Evolutionary conservation across 2,113 vertebrate species (phyloP).

Genomic region (Phalacrocorax aristotelis): DNA sequence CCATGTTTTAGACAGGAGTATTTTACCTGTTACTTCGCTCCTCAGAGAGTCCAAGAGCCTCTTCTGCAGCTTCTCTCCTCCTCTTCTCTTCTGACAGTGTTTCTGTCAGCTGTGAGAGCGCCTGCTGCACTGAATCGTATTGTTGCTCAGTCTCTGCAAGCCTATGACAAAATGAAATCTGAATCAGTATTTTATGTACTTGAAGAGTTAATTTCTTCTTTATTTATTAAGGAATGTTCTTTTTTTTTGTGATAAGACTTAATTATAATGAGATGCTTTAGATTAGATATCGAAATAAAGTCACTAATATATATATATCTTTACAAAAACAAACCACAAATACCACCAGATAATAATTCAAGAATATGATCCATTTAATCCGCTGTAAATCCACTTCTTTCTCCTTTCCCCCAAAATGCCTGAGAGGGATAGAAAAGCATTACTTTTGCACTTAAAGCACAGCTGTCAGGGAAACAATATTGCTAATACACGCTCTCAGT

Average conservation of each 20-base stretch:
- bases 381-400: not conserved
- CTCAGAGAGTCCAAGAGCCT: slow-evolving; percentile 78
- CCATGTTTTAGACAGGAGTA: not conserved
- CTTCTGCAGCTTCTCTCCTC: slow-evolving; percentile 81
- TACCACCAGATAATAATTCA: not conserved
- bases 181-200: not conserved
- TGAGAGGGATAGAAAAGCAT: not conserved
- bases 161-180: slow-evolving; percentile 55
- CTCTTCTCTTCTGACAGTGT: slow-evolving; percentile 78
- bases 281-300: not conserved
- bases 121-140: slow-evolving; percentile 72
- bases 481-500: not conserved
- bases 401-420: not conserved
- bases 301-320: not conserved
- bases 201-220: not conserved
- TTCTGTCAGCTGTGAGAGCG: slow-evolving; percentile 70
- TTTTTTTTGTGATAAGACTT: not conserved
- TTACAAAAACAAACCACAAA: not conserved
- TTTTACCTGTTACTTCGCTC: slow-evolving; percentile 73
- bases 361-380: not conserved
- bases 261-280: not conserved
- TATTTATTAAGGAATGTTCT: not conserved
- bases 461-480: slow-evolving; percentile 24
- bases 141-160: slow-evolving; percentile 80
- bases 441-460: not conserved